Conservation (phyloP, 2,888 invertebrate genomes). For the Sinohyriopsis cumingii region DNA sequence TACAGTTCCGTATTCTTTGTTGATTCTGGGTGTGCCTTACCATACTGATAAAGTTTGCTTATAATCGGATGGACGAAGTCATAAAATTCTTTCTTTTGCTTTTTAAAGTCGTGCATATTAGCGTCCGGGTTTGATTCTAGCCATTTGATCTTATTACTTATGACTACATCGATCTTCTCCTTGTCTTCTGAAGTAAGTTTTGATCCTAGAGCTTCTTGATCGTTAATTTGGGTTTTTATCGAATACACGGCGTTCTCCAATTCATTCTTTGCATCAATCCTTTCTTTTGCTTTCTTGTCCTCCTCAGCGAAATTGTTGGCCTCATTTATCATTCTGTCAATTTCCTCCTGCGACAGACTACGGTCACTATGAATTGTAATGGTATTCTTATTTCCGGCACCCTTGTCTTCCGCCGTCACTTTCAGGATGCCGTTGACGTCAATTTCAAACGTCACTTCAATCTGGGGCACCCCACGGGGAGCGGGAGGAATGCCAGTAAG, state of each 20-base stretch:
- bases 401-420: slow-evolving; percentile 97
- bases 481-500: slow-evolving; percentile 94
- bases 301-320: slow-evolving; percentile 99
- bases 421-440: slow-evolving; percentile 74
- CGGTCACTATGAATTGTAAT: slow-evolving; percentile 99
- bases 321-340: slow-evolving; percentile 98
- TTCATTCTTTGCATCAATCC: slow-evolving; percentile 96
- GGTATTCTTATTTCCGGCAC: slow-evolving; percentile 98
- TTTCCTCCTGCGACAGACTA: slow-evolving; percentile 96
- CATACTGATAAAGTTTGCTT: slow-evolving; percentile 94
- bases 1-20: neutral
- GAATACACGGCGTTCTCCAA: slow-evolving; percentile 95
- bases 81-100: slow-evolving; percentile 94
- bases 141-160: slow-evolving; percentile 98
- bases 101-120: slow-evolving; percentile 92
- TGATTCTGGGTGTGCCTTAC: neutral
- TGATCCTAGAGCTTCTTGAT: slow-evolving; percentile 97
- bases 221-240: slow-evolving; percentile 94
- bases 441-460: slow-evolving; percentile 74
- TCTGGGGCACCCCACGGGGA: slow-evolving; percentile 73
- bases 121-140: slow-evolving; percentile 95
- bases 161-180: slow-evolving; percentile 92
- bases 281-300: slow-evolving; percentile 88
- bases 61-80: slow-evolving; percentile 96
- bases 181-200: slow-evolving; percentile 93